phyloP scores from a whole-genome alignment of 2,113 vertebrate genomes.

The Lethenteron camtschaticum region DNA sequence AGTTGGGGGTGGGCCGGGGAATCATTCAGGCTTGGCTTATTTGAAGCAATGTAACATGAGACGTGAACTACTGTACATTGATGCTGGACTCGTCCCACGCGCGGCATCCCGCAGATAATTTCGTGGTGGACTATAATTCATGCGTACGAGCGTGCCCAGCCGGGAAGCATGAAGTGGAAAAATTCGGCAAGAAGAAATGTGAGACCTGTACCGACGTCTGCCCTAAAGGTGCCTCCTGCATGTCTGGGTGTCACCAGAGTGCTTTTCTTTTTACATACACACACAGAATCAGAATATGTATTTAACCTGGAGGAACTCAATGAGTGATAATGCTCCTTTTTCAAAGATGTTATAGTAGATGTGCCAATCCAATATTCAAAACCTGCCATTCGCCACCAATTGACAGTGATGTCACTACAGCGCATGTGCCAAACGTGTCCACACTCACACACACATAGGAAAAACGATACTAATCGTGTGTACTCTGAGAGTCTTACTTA shows the following conservation, averaged over 20 bases:
- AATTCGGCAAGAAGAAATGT: constrained; percentile 86
- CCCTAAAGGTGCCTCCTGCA: constrained; percentile 48
- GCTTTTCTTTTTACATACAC: neutral
- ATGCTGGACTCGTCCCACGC: too few relatives aligned
- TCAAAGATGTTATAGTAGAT: neutral
- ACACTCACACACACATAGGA: too few relatives aligned
- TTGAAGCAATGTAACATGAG: too few relatives aligned
- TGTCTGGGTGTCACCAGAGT: neutral
- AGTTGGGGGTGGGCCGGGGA: too few relatives aligned
- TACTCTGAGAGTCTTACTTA: too few relatives aligned
- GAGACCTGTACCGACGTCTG: constrained; percentile 94
- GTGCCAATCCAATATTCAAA: neutral
- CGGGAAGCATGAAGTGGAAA: constrained; percentile 95
- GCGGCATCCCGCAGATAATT: constrained; percentile 43
- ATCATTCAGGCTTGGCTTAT: too few relatives aligned
- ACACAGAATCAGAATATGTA: neutral
- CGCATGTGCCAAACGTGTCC: too few relatives aligned
- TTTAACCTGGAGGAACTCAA: neutral
- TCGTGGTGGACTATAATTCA: constrained; percentile 91
- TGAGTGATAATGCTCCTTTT: neutral
- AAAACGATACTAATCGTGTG: too few relatives aligned
- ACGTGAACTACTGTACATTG: too few relatives aligned
- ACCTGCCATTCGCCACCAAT: too few relatives aligned
- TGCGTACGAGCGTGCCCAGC: constrained; percentile 84
- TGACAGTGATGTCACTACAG: too few relatives aligned